Evolutionary conservation across 1,140 invertebrate genomes (phyloP).

Genomic region (Conopomorpha cramerella): DNA sequence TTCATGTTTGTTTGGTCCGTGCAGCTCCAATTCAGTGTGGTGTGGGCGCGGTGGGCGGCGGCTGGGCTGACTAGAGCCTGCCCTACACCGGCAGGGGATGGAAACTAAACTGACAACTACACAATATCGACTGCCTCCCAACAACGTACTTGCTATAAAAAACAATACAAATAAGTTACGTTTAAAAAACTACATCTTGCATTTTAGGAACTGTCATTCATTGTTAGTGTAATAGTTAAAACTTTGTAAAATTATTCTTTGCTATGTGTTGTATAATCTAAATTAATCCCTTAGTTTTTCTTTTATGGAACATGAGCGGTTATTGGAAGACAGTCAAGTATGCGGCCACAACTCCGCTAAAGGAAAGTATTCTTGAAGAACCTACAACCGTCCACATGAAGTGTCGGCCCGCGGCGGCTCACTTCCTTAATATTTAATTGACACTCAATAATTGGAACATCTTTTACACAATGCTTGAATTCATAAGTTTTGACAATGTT

Average conservation of each 20-base stretch:
- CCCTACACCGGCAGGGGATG: background rate
- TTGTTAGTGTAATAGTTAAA: constrained; percentile 22
- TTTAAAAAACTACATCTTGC: too few species aligned
- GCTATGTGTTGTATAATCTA: constrained; percentile 6
- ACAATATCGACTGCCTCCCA: constrained; percentile 16
- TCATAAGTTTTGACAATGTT: too few species aligned
- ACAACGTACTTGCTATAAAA: constrained; percentile 18
- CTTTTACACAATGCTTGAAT: too few species aligned
- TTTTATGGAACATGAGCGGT: too few species aligned
- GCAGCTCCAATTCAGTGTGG: constrained; percentile 26
- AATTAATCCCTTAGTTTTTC: too few species aligned
- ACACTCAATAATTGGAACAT: constrained; percentile 33
- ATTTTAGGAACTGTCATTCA: constrained; percentile 48
- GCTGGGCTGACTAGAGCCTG: too few species aligned
- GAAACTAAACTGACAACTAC: constrained; percentile 9
- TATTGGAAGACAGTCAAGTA: constrained; percentile 17
- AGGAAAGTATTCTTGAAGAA: too few species aligned
- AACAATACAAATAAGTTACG: constrained; percentile 29
- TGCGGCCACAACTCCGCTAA: constrained; percentile 24
- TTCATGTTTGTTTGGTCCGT: constrained; percentile 52
- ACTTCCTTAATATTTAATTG: constrained; percentile 51
- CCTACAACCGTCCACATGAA: too few species aligned
- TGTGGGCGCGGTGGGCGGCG: too few species aligned
- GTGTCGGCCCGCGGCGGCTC: too few species aligned
- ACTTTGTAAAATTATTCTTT: constrained; percentile 18